Conservation (phyloP, 2,797 vertebrate species). For the Mustela erminea region DNA sequence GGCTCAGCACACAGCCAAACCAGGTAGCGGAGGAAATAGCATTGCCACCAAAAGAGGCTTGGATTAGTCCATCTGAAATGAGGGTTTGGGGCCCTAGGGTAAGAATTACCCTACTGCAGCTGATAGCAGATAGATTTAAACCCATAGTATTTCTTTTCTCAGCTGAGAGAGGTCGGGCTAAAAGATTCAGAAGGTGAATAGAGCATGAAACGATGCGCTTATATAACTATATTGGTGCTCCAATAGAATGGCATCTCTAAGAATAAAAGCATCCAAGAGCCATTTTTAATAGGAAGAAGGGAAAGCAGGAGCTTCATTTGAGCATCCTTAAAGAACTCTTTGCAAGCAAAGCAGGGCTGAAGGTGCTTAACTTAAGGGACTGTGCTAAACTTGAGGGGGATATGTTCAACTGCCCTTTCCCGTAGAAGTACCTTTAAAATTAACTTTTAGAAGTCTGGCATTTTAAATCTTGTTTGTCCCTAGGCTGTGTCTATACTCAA, state of each 20-base stretch:
- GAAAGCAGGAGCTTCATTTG: background rate
- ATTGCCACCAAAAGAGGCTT: background rate
- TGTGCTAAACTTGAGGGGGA: slow-evolving; percentile 4
- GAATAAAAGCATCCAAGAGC: slow-evolving; percentile 70
- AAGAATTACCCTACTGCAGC: slow-evolving; percentile 65
- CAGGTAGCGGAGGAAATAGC: slow-evolving; percentile 81
- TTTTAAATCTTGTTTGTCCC: slow-evolving; percentile 43
- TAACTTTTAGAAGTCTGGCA: slow-evolving; percentile 36
- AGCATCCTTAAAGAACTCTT: slow-evolving; percentile 66
- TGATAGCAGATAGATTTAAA: slow-evolving; percentile 77
- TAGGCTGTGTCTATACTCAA: background rate
- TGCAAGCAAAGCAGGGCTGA: slow-evolving; percentile 59
- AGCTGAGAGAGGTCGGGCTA: slow-evolving; percentile 69
- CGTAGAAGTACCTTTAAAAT: slow-evolving; percentile 76
- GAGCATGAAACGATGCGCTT: slow-evolving; percentile 69
- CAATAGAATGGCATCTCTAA: slow-evolving; percentile 43
- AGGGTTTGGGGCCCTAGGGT: slow-evolving; percentile 47
- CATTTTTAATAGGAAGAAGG: slow-evolving; percentile 51
- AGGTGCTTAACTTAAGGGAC: slow-evolving; percentile 71
- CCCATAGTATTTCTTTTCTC: slow-evolving; percentile 74
- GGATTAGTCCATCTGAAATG: background rate
- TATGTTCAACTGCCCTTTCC: slow-evolving; percentile 75
- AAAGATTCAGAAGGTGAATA: slow-evolving; percentile 75
- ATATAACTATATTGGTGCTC: slow-evolving; percentile 30
- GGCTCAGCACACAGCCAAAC: slow-evolving; percentile 70